phyloP scores from a whole-genome alignment of 2,888 invertebrate genomes.

The Watsonalla binaria region DNA sequence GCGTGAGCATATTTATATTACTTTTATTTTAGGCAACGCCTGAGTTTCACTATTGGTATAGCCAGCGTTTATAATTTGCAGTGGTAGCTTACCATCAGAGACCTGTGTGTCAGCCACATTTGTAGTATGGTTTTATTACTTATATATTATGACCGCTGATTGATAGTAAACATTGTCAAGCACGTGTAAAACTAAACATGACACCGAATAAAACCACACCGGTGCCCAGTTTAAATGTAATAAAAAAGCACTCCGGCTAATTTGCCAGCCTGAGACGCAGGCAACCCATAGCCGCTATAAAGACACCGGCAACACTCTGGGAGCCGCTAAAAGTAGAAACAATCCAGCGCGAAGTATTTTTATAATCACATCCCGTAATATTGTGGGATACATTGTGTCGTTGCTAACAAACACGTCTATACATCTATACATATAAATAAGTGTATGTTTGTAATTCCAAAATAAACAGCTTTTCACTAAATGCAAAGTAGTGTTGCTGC shows the following conservation, averaged over 20 bases:
- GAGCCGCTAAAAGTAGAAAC: constrained; percentile 9
- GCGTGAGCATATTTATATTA: too few species aligned
- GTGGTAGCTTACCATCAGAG: too few species aligned
- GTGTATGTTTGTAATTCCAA: too few species aligned
- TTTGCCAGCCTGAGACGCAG: constrained; percentile 41
- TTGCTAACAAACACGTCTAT: too few species aligned
- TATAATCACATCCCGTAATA: constrained; percentile 40
- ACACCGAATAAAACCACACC: constrained; percentile 35
- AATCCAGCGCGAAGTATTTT: constrained; percentile 37
- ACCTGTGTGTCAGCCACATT: too few species aligned
- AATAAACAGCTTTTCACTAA: too few species aligned
- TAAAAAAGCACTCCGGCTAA: constrained; percentile 66
- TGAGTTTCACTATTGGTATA: too few species aligned
- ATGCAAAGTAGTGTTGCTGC: too few species aligned
- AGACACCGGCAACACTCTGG: constrained; percentile 27
- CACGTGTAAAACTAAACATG: constrained; percentile 16
- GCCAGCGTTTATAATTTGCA: too few species aligned
- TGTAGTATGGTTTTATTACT: constrained; percentile 1
- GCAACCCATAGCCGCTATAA: constrained; percentile 34
- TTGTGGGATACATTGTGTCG: too few species aligned
- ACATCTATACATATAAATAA: too few species aligned
- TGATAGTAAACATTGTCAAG: constrained; percentile 5
- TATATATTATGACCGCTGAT: background rate
- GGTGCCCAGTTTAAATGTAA: constrained; percentile 49
- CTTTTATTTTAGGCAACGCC: too few species aligned